Percentiles rank a stretch among this genome's conserved stretches.
Conservation (phyloP, 2,888 invertebrate genomes). For the Macrosoma leucophasiata region DNA sequence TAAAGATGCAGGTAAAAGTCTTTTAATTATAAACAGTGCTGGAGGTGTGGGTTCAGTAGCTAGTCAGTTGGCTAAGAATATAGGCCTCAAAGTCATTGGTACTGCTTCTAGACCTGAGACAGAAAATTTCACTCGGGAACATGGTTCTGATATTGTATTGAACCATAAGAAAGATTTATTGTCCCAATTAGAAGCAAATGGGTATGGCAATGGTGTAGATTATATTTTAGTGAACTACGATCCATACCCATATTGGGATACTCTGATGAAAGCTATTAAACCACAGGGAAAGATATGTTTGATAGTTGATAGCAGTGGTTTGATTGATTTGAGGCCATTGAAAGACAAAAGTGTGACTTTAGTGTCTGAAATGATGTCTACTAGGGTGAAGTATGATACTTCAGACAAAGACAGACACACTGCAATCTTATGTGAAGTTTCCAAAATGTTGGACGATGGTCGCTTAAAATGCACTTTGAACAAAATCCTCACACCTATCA, state of each 20-base stretch:
- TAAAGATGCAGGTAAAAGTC: constrained; percentile 51
- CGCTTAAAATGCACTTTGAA: constrained; percentile 48
- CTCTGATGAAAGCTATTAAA: constrained; percentile 49
- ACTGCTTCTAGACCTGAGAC: constrained; percentile 58
- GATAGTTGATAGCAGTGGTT: constrained; percentile 53
- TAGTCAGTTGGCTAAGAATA: constrained; percentile 50
- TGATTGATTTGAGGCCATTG: constrained; percentile 44
- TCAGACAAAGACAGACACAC: constrained; percentile 49
- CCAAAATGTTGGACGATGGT: constrained; percentile 49
- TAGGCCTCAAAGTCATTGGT: constrained; percentile 57
- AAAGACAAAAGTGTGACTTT: constrained; percentile 61
- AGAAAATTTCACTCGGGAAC: constrained; percentile 37
- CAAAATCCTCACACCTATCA: constrained; percentile 52
- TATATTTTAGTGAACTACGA: constrained; percentile 59
- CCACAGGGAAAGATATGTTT: constrained; percentile 60
- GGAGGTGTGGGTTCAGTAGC: constrained; percentile 64
- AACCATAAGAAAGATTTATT: constrained; percentile 50
- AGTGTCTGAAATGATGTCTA: constrained; percentile 53
- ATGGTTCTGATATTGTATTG: constrained; percentile 51
- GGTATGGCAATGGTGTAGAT: constrained; percentile 51
- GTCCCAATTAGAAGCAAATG: constrained; percentile 46
- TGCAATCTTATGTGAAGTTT: constrained; percentile 45
- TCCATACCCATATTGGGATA: constrained; percentile 61
- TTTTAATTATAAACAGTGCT: constrained; percentile 59
- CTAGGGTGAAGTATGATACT: constrained; percentile 56